Evolutionary conservation across 2,113 vertebrate genomes (phyloP), one percentile per base, ranked within the genome.

Genomic region (Pedetes capensis): DNA sequence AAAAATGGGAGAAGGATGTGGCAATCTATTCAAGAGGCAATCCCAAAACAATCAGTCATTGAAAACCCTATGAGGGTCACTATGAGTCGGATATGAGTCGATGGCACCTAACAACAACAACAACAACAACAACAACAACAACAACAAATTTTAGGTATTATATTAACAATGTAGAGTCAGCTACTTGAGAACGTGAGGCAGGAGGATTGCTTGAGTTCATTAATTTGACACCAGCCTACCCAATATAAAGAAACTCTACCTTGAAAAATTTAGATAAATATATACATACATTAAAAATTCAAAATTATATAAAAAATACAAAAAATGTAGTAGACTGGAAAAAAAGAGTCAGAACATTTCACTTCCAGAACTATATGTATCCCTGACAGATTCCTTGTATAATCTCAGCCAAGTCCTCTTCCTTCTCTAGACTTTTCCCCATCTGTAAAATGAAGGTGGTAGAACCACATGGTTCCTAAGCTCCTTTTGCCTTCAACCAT

Each of bases 381-480:
- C 68, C 66, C 37, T 86, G 71, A 79, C 89, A 76, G 76, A 88
- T 72, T 87, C 44, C 72, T 83, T 78, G 37, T 84, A 20, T 34
- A 95, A 84, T 84, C 55, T 76, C 34, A 16, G 59, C 72, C 69
- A 83, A 93, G 59, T 53, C 39, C 51, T 87, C 74, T 92, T 11
- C 23, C 44, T 11, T 86, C 49, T 66, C 6, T 22, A 42, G n/a
- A 27, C 11, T 72, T 87, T 82, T 75, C 49, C 49, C 20, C 32
- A 74, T 66, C 57, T 80, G 23, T 72, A 91, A 95, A 94, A 94
- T 47, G 10, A 53, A 91, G 91, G 79, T 25, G 10, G 37, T 44
- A 84, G 75, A 78, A 79, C 25, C 34, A 86, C 76, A 90, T 75
- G 51, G 64, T 74, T 94, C 34, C 37, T 80, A 76, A 66, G 32